Conservation (phyloP, 2,797 vertebrate species). For the Myioborus melanocephalus region DNA sequence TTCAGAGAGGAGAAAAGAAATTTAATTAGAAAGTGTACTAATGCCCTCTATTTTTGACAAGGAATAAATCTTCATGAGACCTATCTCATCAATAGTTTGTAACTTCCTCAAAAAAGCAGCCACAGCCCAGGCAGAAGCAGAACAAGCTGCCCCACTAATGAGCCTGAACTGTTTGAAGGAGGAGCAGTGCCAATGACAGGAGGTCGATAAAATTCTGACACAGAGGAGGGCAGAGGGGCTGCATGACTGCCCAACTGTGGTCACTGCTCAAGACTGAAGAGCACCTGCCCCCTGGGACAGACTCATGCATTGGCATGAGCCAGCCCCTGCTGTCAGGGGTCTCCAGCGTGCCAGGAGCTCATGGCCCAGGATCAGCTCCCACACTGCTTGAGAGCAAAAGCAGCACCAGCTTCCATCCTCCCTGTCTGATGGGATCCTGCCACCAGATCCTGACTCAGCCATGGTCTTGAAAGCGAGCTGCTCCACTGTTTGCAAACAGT, state of each 20-base stretch:
- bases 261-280: background rate
- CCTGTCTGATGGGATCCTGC: background rate
- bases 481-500: accelerated
- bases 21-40: background rate
- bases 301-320: background rate
- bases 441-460: background rate
- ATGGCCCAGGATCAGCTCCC: background rate
- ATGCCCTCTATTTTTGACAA: background rate
- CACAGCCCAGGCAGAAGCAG: background rate
- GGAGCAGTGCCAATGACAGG: background rate
- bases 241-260: background rate
- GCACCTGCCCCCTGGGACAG: background rate
- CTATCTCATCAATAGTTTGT: background rate
- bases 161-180: background rate
- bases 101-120: background rate
- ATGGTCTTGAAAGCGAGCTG: accelerated
- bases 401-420: background rate
- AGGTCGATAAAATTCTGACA: background rate
- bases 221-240: background rate
- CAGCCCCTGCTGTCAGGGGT: accelerated
- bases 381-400: background rate
- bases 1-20: background rate
- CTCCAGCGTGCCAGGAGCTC: background rate
- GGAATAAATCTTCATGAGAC: background rate
- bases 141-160: background rate